Base-by-base conservation (phyloP, 2,113 vertebrate genomes). In the Todiramphus saurophagus region DNA sequence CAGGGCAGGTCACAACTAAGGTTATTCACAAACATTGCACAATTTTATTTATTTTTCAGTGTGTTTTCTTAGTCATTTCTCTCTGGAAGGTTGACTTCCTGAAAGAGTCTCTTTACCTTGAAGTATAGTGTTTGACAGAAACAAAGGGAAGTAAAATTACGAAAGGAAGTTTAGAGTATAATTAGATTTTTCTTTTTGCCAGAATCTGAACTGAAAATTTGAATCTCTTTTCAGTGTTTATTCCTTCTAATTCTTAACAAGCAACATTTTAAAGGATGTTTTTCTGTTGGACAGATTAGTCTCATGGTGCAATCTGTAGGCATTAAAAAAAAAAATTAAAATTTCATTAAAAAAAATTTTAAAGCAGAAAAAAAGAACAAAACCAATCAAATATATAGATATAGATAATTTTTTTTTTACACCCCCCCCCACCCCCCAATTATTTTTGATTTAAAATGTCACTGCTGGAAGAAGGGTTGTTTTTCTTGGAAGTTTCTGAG, bases 1-100 rank as follows among this genome's bases (percentile, higher is more conserved):
- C 0, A 0, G 11, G 25, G n/a, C 63, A 77, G 62, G 23, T 86
- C 43, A 18, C 25, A 62, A 44, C 0, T 1, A 31, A 66, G 50
- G 28, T 90, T 16, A 44, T 55, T 85, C 37, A 79, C 20, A 74
- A 76, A 21, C 18, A 13, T 74, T 35, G 46, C 33, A 70, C 25
- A 55, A 24, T 80, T 74, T 70, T 74, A 48, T 89, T 66, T 91
- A 50, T 90, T 89, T 94, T 92, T 74, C 33, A 25, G 13, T 37
- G 39, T 89, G 33, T 85, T 93, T 93, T 85, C 48, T 25, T 56
- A 68, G 53, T 25, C 13, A 9, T 81, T 89, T 89, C 12, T 82
- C 25, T 73, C 33, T 25, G 33, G 33, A 85, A 77, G 19, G 37
- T 56, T 72, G 50, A 88, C 72, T 96, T 93, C 46, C 87, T 88